A percentile compares a stretch with the other conserved stretches of the same genome.
phyloP scores from a whole-genome alignment of 2,797 vertebrate genomes.

The Valencia hispanica region DNA sequence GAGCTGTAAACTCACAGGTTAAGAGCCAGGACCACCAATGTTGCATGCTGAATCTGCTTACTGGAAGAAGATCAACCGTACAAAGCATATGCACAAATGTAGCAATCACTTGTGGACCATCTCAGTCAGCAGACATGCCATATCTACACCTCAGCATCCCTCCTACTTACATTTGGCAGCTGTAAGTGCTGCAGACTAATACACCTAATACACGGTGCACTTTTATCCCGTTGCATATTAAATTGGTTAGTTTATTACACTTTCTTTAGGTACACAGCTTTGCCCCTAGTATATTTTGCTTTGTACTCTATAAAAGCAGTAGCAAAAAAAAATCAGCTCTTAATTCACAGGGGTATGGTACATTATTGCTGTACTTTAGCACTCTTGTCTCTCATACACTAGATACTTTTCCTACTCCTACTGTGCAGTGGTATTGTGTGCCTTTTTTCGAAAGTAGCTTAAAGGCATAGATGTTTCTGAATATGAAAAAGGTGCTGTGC shows the following conservation, averaged over 20 bases:
- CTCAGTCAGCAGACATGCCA: conserved; percentile 38
- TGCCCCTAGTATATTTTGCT: conserved; percentile 42
- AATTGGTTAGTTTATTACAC: conserved; percentile 47
- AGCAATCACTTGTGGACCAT: conserved; percentile 26
- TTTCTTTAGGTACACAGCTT: conserved; percentile 34
- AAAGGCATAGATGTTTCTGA: conserved; percentile 24
- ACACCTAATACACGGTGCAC: conserved; percentile 46
- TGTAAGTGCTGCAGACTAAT: conserved; percentile 50
- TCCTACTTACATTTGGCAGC: conserved; percentile 43
- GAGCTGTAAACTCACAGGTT: conserved; percentile 61
- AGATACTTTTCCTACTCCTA: conserved; percentile 9
- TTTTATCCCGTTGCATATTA: conserved; percentile 46
- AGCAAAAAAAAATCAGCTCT: conserved; percentile 45
- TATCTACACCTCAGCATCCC: conserved; percentile 38
- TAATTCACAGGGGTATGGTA: conserved; percentile 29
- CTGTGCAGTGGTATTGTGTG: conserved; percentile 22
- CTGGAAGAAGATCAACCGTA: conserved; percentile 39
- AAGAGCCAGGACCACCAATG: conserved; percentile 49
- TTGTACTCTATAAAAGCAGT: conserved; percentile 57
- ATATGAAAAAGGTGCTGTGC: conserved; percentile 6
- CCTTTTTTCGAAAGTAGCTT: conserved; percentile 27
- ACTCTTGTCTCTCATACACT: conserved; percentile 40
- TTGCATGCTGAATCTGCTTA: conserved; percentile 33
- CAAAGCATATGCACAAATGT: conserved; percentile 20
- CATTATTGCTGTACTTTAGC: conserved; percentile 38